Base-by-base conservation (phyloP, 1,140 invertebrate genomes). In the Drosophila tristis region DNA sequence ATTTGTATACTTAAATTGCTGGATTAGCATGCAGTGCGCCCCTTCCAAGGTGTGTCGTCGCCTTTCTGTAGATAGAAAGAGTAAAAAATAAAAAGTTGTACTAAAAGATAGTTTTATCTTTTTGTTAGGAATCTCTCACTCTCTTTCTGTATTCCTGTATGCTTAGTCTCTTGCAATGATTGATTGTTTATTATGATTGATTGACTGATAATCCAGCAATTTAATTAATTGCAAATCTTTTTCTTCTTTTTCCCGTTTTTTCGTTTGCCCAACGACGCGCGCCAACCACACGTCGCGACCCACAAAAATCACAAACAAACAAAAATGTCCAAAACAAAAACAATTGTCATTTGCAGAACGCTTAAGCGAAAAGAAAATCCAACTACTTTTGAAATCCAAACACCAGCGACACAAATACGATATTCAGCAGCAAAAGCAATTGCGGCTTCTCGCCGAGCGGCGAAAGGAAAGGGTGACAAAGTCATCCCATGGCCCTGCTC, bases 271-370 rank as follows among this genome's bases (percentile, higher is more conserved):
- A 73, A 75, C 80, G 81, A 70, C 75, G 76, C 85, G 73, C 55
- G 35, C 4, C 35, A 39, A 29, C 65, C 72, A 47, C 51, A 81
- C 35, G 35, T 11, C 11, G 35, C 35, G 67, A 50, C 35, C 43
- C 66, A 66, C 65, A 64, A 20, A 39, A 61, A 65, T 75, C 39
- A 49, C 7, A 54, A 66, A 50, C 25, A 67, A 43, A 60, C 49
- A 61, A 78, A 71, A 67, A 45, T 67, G 53, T 61, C 26, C 35
- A 61, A 16, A 49, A 48, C 15, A 59, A 62, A 66, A 65, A 80
- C 63, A 71, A 74, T 71, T 85, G 56, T 85, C 79, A 78, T 89
- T 90, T 90, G 84, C 89, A 92, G 91, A 92, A 91, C 91, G 91
- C 71, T 78, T 92, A 84, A 86, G 87, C 64, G 65, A 84, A 51